Percentiles rank a stretch among this genome's conserved stretches.
These are phyloP conservation scores for Echeneis naucrates DNA, from an alignment of 2,797 vertebrate genomes.

Conservation along the genomic window DNA sequence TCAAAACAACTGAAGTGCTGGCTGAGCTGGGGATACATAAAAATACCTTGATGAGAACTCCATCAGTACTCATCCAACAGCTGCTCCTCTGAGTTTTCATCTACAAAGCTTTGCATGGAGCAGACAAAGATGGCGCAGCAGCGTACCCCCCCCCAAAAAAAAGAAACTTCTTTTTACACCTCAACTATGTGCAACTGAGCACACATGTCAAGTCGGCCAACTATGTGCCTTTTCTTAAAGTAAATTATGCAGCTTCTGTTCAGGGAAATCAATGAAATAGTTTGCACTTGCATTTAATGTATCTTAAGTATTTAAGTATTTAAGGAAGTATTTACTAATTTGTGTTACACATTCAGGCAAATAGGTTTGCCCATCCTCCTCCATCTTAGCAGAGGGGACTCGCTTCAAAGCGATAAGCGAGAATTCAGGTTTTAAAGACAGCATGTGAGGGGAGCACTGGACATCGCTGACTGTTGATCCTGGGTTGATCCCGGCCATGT, in stretches of 20 bases:
- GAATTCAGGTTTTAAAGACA: not conserved
- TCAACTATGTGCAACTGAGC: not conserved
- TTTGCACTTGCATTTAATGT: not conserved
- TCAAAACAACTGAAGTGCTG: slow-evolving; percentile 42
- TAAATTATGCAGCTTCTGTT: not conserved
- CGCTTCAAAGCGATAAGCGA: not conserved
- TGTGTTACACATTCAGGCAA: not conserved
- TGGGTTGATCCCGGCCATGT: too few species aligned
- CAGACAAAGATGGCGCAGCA: too few species aligned
- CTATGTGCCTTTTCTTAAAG: too few species aligned
- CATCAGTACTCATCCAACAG: slow-evolving; percentile 24
- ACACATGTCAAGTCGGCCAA: not conserved
- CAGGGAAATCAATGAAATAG: not conserved
- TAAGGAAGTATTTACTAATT: not conserved
- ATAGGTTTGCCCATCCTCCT: not conserved
- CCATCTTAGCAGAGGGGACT: not conserved
- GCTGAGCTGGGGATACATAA: slow-evolving; percentile 49
- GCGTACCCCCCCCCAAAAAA: too few species aligned
- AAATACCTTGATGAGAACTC: slow-evolving; percentile 43
- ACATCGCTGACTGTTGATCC: too few species aligned
- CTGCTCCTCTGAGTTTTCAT: not conserved
- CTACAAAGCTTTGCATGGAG: too few species aligned
- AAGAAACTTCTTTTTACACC: not conserved
- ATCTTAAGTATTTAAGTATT: too few species aligned
- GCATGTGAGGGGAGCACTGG: not conserved